Base-by-base conservation (phyloP, 2,797 vertebrate species). In the Sebastes alutus region DNA sequence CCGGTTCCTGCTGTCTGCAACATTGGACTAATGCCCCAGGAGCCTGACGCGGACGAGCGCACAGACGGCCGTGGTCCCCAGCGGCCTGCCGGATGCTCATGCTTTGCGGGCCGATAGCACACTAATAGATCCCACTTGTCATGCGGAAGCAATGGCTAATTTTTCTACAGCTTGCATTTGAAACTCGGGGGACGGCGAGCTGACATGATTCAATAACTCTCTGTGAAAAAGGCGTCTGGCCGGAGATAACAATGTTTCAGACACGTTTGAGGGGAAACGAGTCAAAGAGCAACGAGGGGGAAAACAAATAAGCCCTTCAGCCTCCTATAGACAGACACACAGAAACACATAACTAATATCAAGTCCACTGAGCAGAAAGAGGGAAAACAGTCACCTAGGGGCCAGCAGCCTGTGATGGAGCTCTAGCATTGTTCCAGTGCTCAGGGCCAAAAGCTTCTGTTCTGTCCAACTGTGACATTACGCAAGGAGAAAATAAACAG, bases 61-160 rank as follows among this genome's bases (percentile, higher is more conserved):
- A 82, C 91, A 93, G 90, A 81, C 87, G 91, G 87, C 84, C 72
- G 33, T 61, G 83, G 85, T 92, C 89, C 93, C 93, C 88, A 68
- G 84, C 35, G 88, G 92, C 84, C 89, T 29, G 5, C 82, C 38
- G 87, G 92, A 93, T 88, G 87, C 91, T 94, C 89, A 89, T 88
- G 92, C 90, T 93, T 89, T 91, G 91, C 88, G 64, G 89, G 94
- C 81, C 88, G 83, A 94, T 89, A 91, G 92, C 87, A 82, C 94
- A 92, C 94, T 96, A 95, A 96, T 94, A 95, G 94, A 95, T 95
- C 95, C 93, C 94, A 93, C 94, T 95, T 92, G 93, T 94, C 95
- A 94, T 94, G 94, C 91, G 89, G 93, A 95, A 95, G 93, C 92
- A 89, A 94, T 89, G 93, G 89, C 90, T 94, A 92, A 95, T 95